A percentile compares a stretch with the other conserved stretches of the same genome.
These are phyloP conservation scores for Catocala fraxini DNA, from an alignment of 2,888 invertebrate genomes.

Conservation along the genomic window DNA sequence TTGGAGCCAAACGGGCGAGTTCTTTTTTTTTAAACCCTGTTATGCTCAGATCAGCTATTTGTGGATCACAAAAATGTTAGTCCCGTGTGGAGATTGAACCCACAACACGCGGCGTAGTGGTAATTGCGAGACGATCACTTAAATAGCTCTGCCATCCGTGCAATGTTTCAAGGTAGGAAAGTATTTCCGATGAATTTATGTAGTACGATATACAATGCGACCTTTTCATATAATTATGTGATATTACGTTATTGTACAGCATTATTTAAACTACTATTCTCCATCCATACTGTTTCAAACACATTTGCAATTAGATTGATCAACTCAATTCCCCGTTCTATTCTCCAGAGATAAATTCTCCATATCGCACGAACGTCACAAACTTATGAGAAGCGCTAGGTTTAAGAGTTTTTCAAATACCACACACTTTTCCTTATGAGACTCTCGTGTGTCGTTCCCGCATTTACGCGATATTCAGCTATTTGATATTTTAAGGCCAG, in stretches of 20 bases:
- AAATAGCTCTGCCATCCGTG: too few relatives aligned
- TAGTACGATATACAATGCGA: too few relatives aligned
- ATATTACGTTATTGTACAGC: not conserved
- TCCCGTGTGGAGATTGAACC: too few relatives aligned
- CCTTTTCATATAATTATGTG: not conserved
- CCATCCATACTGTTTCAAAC: slow-evolving; percentile 7
- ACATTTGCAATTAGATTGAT: slow-evolving; percentile 16
- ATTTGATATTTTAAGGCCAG: slow-evolving; percentile 17
- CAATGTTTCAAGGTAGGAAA: too few relatives aligned
- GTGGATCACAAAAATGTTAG: too few relatives aligned
- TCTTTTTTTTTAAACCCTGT: too few relatives aligned
- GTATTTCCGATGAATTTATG: too few relatives aligned
- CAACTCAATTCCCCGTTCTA: slow-evolving; percentile 1
- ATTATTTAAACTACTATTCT: not conserved
- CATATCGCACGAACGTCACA: slow-evolving; percentile 1
- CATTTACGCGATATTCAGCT: slow-evolving; percentile 24
- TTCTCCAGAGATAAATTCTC: slow-evolving; percentile 8
- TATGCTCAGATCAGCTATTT: too few relatives aligned
- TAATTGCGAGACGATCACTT: too few relatives aligned
- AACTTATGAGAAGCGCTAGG: slow-evolving; percentile 1
- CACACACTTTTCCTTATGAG: slow-evolving; percentile 29
- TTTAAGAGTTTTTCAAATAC: slow-evolving; percentile 7
- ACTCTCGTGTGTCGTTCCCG: slow-evolving; percentile 33
- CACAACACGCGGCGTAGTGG: too few relatives aligned
- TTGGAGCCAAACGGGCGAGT: too few relatives aligned